Base-by-base conservation (phyloP, 2,888 invertebrate species). In the Podotricha telesiphe region DNA sequence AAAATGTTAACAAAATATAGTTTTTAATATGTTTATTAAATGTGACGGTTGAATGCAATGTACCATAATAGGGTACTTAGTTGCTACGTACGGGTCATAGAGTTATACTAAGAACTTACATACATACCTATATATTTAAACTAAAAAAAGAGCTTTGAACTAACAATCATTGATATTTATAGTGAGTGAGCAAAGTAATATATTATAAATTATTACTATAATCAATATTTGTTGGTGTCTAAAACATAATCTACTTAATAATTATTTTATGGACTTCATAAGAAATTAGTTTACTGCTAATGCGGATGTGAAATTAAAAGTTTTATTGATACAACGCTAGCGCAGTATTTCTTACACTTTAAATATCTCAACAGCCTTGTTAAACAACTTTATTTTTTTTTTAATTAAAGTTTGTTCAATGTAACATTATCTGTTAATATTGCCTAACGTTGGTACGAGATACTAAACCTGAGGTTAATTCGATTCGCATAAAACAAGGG, bases 281-380 rank as follows among this genome's bases (percentile, higher is more conserved):
- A 51, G 51, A 51, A 51, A 51, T 51, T 42, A 42, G 42, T 1
- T 13, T 42, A 42, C 13, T n/a, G 51, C 13, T 51, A 22, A 51
- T 22, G 22, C 22, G 51, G 51, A 53, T 53, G 28, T 53, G 11
- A 53, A 15, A n/a, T 51, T n/a, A 51, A 51, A 28, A 51, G 2
- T 28, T 51, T 22, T 51, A 28, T 53, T 53, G 10, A 53, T 28
- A 28, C 17, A n/a, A n/a, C 28, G 7, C 13, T 15, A 6, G 15
- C 15, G 17, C 15, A 28, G 7, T 28, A 28, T 42, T 13, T 13
- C 42, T 13, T 13, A 42, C 13, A 4, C 7, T 50, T n/a, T 6
- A 22, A 22, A 22, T 15, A 15, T 0, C 13, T 50, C 2, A 51
- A 10, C 11, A 50, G 19, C 20, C 4, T 22, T 22, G 7, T 22